Percentiles rank a stretch among this genome's conserved stretches.
These are phyloP conservation scores for Rosalia funebris DNA, from an alignment of 2,888 invertebrate genomes.

Conservation along the genomic window DNA sequence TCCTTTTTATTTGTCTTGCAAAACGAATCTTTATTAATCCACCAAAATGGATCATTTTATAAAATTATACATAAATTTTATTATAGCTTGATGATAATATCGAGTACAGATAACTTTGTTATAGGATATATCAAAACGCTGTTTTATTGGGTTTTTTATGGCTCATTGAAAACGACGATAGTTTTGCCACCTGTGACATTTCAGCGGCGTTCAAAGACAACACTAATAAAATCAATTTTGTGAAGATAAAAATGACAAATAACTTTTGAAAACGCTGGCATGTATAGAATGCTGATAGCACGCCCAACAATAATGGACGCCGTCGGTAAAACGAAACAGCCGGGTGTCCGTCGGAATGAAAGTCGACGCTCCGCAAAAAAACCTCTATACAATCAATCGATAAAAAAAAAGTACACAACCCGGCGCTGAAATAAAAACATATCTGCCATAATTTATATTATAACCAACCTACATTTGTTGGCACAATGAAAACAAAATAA, in stretches of 20 bases:
- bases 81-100: too few relatives aligned
- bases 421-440: constrained; percentile 36
- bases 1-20: too few relatives aligned
- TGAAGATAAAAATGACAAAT: constrained; percentile 43
- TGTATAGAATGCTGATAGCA: constrained; percentile 40
- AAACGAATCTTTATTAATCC: too few relatives aligned
- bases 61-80: too few relatives aligned
- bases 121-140: too few relatives aligned
- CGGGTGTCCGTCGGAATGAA: constrained; percentile 38
- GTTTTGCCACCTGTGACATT: constrained; percentile 16
- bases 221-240: constrained; percentile 22
- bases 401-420: constrained; percentile 33
- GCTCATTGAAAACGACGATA: too few relatives aligned
- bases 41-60: too few relatives aligned
- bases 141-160: too few relatives aligned
- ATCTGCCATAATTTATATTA: constrained; percentile 36
- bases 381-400: constrained; percentile 36
- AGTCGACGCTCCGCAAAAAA: constrained; percentile 37
- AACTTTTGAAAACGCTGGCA: constrained; percentile 38
- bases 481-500: constrained; percentile 31
- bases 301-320: constrained; percentile 40
- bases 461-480: constrained; percentile 38
- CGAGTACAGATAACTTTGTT: too few relatives aligned
- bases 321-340: constrained; percentile 41
- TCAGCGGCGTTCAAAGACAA: constrained; percentile 9